Base-by-base conservation (phyloP, 1,140 invertebrate species). In the Drosophila malerkotliana region DNA sequence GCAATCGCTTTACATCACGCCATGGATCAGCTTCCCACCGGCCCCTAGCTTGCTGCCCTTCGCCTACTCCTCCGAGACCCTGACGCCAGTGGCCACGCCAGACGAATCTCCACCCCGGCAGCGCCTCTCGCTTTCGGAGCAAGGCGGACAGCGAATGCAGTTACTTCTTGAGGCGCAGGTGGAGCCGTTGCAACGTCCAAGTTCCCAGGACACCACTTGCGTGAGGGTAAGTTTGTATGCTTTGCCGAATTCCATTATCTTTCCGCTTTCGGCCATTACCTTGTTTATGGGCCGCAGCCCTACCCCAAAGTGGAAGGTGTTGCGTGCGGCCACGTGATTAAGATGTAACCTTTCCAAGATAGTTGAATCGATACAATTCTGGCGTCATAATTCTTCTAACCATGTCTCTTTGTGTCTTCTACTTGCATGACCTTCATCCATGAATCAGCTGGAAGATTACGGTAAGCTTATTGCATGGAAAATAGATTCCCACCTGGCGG, bases 391-490 rank as follows among this genome's bases (percentile, higher is more conserved):
- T 54, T 37, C 37, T 28, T 12, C 41, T 39, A 61, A 64, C 59
- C 26, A 30, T 49, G 44, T 41, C 39, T 44, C 24, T 47, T 24
- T 8, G 8, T 15, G 45, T 68, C 41, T 58, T 39, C 41, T 62
- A 4, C 67, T 76, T 39, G 48, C 60, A 56, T 72, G 57, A 59
- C 24, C 26, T 3, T 1, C n/a, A 7, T 9, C n/a, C 24, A 32
- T 77, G 7, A 41, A 24, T 24, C 76, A 95, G 94, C 91, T 95
- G 45, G 95, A 95, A 91, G 93, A 94, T 79, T 95, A 94, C 80
- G 95, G 95, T 67, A 92, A 93, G 78, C 92, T 94, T 39, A 91
- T 94, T 47, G 94, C 95, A 39, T 95, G 95, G 95, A 94, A 93
- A 58, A 92, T 93, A 12, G 92, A 93, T 54, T 93, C 94, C 79